Base-by-base conservation (phyloP, 2,113 vertebrate genomes). In the Cinclus cinclus region DNA sequence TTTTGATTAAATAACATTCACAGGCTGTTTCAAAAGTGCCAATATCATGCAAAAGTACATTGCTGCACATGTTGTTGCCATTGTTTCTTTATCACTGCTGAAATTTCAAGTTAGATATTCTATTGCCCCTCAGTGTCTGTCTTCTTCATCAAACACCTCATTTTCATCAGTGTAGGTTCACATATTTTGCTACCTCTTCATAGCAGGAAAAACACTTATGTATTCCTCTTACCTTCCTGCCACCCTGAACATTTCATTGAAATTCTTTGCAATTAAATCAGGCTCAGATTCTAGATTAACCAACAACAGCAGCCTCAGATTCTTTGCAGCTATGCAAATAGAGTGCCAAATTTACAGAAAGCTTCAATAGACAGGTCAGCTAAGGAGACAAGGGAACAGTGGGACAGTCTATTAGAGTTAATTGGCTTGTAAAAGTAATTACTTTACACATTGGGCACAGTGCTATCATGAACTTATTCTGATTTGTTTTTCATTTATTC, bases 341-440 rank as follows among this genome's bases (percentile, higher is more conserved):
- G 28, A 94, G 25, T 13, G 3, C 18, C 62, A 80, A 80, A 55
- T 94, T 93, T 92, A 94, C 47, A 70, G 53, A 88, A 80, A 92
- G 42, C 75, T 80, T 97, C 76, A 83, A 62, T 7, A 92, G 71
- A 60, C 63, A 93, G 85, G 83, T 90, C 94, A 95, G 63, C n/a
- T 88, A 94, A 86, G 63, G 83, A 88, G 83, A 80, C 37, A 86
- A 73, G 23, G 55, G 42, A 96, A 88, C 83, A 62, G 37, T 39
- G 42, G 85, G 62, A 92, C 75, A 90, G 59, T 80, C 63, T 41
- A 92, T 95, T 95, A 88, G 95, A 88, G 62, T 90, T 93, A 96
- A 94, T 90, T 92, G 91, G 50, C 88, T 93, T 86, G 75, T 94
- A 92, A 83, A 80, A 73, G 52, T 94, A 96, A 96, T 92, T 95